Evolutionary conservation across 2,113 vertebrate genomes (phyloP).

Genomic region (Puma concolor): DNA sequence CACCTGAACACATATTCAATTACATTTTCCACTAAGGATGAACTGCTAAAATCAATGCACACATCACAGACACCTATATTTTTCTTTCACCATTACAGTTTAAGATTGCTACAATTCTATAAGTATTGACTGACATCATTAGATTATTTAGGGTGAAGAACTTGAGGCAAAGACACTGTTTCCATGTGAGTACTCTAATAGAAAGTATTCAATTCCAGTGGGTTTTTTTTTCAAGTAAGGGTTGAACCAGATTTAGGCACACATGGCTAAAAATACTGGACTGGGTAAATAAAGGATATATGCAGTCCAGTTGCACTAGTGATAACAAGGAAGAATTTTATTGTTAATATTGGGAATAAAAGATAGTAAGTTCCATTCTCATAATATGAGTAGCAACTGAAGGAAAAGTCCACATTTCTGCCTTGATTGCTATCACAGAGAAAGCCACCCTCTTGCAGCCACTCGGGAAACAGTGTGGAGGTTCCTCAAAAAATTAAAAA

Average conservation of each 20-base stretch:
- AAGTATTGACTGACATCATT: slow-evolving; percentile 76
- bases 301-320: background rate
- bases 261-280: background rate
- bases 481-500: too few relatives aligned
- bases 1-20: slow-evolving; percentile 72
- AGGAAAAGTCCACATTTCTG: background rate
- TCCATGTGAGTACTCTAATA: slow-evolving; percentile 6
- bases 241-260: background rate
- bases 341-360: background rate
- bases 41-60: slow-evolving; percentile 73
- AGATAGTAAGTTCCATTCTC: background rate
- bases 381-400: background rate
- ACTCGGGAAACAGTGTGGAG: too few relatives aligned
- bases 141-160: slow-evolving; percentile 74
- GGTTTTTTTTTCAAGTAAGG: background rate
- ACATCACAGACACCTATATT: slow-evolving; percentile 63
- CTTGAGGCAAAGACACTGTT: slow-evolving; percentile 50
- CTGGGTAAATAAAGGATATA: background rate
- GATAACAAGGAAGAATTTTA: background rate
- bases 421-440: background rate
- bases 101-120: slow-evolving; percentile 71
- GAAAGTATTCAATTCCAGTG: slow-evolving; percentile 21
- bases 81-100: slow-evolving; percentile 71
- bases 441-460: background rate
- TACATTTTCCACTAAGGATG: slow-evolving; percentile 72